These are phyloP conservation scores for Dendrophyllia cribrosa DNA, from an alignment of 64 coral and sea anemone species.

Conservation along the genomic window DNA sequence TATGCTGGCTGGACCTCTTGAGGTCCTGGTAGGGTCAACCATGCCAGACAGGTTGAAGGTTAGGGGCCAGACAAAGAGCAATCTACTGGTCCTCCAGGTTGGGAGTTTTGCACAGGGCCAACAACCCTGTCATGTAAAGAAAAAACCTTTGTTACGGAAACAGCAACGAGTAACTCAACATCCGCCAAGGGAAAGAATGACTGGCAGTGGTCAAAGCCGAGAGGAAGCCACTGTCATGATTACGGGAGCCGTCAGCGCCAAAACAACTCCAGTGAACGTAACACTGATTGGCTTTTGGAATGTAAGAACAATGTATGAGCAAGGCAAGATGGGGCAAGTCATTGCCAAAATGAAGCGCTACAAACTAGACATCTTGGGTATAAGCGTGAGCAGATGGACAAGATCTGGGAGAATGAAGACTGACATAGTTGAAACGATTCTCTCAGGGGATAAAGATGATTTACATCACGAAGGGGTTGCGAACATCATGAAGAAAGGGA, in stretches of 20 bases:
- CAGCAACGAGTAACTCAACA: too few relatives aligned
- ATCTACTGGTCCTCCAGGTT: too few relatives aligned
- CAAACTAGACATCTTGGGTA: slow-evolving; percentile 11
- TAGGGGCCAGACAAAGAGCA: too few relatives aligned
- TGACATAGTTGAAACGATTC: background rate
- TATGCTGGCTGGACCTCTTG: too few relatives aligned
- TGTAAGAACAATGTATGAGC: slow-evolving; percentile 27
- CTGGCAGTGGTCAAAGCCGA: slow-evolving; percentile 3
- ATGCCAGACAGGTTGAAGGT: too few relatives aligned
- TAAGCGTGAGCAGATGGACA: slow-evolving; percentile 41
- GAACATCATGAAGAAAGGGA: slow-evolving; percentile 18
- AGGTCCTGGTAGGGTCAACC: too few relatives aligned
- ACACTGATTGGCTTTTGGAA: slow-evolving; percentile 44
- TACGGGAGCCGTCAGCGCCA: slow-evolving; percentile 19
- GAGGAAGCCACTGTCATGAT: slow-evolving; percentile 17
- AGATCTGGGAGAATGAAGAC: slow-evolving; percentile 27
- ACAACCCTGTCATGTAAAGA: too few relatives aligned
- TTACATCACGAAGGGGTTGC: slow-evolving; percentile 9
- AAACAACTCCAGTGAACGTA: too few relatives aligned
- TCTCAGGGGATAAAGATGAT: slow-evolving; percentile 13
- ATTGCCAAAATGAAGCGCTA: slow-evolving; percentile 7
- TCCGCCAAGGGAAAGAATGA: background rate
- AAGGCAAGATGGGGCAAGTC: background rate
- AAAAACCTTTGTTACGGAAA: too few relatives aligned
- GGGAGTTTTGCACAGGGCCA: too few relatives aligned